phyloP scores from a whole-genome alignment of 64 coral and sea anemone genomes.

The Stylophora pistillata region DNA sequence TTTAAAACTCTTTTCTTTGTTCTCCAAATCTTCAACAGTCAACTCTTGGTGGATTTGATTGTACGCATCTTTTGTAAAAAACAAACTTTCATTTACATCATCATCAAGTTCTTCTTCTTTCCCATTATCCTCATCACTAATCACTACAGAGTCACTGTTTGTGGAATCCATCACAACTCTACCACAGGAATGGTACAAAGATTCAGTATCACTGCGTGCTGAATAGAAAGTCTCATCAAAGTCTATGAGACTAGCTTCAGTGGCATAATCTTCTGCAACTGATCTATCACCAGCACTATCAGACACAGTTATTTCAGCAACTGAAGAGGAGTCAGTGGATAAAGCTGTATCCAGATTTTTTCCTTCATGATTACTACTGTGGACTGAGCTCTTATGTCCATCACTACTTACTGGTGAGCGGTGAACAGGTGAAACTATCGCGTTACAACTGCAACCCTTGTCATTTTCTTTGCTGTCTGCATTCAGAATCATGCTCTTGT shows the following conservation, averaged over 20 bases:
- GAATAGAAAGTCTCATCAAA: slow-evolving; percentile 19
- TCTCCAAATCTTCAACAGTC: not conserved
- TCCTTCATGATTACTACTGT: not conserved
- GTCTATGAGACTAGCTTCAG: not conserved
- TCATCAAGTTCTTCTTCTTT: not conserved
- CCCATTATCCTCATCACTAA: not conserved
- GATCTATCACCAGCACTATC: not conserved
- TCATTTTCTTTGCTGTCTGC: not conserved
- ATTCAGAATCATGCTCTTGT: not conserved
- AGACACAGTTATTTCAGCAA: not conserved
- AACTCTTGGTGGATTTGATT: not conserved
- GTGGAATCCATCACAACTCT: not conserved
- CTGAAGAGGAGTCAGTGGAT: not conserved
- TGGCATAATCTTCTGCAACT: not conserved
- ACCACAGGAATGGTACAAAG: not conserved
- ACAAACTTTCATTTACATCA: not conserved
- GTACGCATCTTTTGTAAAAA: not conserved
- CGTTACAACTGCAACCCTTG: not conserved
- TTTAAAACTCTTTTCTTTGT: not conserved
- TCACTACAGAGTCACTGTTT: not conserved
- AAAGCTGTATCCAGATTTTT: not conserved
- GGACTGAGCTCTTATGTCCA: not conserved
- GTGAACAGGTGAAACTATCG: not conserved
- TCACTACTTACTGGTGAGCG: no score
- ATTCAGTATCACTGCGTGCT: not conserved